Base-by-base conservation (phyloP, 2,797 vertebrate genomes). In the Macroramphosus scolopax region DNA sequence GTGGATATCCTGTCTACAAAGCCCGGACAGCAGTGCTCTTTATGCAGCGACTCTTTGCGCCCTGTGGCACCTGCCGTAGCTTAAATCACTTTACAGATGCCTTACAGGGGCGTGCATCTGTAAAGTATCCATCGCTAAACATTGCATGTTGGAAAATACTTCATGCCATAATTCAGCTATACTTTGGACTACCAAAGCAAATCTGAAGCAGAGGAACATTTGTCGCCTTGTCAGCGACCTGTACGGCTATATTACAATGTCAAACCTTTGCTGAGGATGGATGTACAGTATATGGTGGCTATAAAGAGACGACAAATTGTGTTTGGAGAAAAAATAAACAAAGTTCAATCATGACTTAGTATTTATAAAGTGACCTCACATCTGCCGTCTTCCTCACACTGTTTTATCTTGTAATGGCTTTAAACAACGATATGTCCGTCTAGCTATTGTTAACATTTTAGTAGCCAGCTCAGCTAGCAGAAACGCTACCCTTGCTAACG, bases 1-100 rank as follows among this genome's bases (percentile, higher is more conserved):
- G 86, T 88, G 84, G 76, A 78, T 79, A 80, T 83, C 82, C 81
- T 84, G 83, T 81, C 68, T 78, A 79, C 78, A 86, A 81, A 83
- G 82, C 68, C 75, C 8, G 60, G 76, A 86, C 80, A 85, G 82
- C 85, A 61, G 67, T 17, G 16, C 44, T 75, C 83, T 80, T 81
- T 85, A 78, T 85, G 72, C 71, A 62, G 72, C 16, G 20, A 58
- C 57, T 65, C 62, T 77, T 64, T 68, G 68, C 52, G 26, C 70
- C 77, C 72, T 17, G 42, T 71, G 74, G 68, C 89, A 90, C 87
- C 89, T 89, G 88, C 82, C 71, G 54, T 31, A 58, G 77, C 81
- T 87, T 83, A 83, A 79, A 82, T 78, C 81, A 74, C 65, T 75
- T 80, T 67, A 70, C 57, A 46, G 57, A 68, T 68, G 77, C 64